Percentiles rank a stretch among this genome's conserved stretches.
phyloP scores from a whole-genome alignment of 1,140 invertebrate species.

The Cydia amplana region DNA sequence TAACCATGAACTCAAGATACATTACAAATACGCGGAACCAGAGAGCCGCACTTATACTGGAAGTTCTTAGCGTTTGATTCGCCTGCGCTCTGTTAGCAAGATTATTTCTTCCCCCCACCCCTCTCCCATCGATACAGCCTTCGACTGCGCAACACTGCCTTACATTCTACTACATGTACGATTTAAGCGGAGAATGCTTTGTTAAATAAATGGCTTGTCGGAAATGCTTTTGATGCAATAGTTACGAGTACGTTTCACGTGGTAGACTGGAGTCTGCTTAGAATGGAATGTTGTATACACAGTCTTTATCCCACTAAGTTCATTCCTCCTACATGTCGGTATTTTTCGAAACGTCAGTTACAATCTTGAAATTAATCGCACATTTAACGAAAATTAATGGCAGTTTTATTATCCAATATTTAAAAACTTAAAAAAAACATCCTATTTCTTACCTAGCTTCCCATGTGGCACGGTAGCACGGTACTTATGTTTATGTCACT shows the following conservation, averaged over 20 bases:
- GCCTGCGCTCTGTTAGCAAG: neutral
- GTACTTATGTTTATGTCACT: too few species aligned
- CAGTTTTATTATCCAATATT: too few species aligned
- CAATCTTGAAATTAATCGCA: too few species aligned
- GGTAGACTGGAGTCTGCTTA: neutral
- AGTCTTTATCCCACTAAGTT: neutral
- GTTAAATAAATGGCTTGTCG: constrained; percentile 27
- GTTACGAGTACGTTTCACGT: constrained; percentile 16
- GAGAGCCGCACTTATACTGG: neutral
- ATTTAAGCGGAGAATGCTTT: constrained; percentile 21
- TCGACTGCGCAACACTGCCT: constrained; percentile 64
- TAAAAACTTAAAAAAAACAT: too few species aligned
- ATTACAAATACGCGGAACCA: neutral
- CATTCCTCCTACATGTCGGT: too few species aligned
- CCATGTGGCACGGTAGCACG: too few species aligned
- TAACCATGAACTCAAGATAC: neutral
- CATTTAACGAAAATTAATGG: too few species aligned
- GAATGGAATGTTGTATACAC: constrained; percentile 25
- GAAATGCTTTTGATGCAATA: constrained; percentile 26
- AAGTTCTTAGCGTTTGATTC: neutral
- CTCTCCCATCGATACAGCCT: constrained; percentile 39
- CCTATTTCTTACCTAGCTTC: too few species aligned
- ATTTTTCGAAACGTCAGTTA: too few species aligned
- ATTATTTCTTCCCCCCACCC: constrained; percentile 34
- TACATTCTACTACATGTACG: constrained; percentile 47